Evolutionary conservation across 1,140 invertebrate genomes (phyloP).

Genomic region (Delia radicum): DNA sequence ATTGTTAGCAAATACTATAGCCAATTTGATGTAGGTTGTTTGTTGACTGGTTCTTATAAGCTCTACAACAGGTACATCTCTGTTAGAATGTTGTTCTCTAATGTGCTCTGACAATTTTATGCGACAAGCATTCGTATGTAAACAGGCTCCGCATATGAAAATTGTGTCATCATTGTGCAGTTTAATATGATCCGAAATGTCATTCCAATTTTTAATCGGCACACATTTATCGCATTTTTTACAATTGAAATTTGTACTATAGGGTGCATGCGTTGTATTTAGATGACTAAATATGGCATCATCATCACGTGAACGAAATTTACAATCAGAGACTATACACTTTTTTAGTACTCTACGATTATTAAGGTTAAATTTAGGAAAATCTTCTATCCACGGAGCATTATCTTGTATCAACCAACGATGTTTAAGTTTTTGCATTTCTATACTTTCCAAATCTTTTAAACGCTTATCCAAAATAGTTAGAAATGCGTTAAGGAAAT

Average conservation of each 20-base stretch:
- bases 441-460: not conserved
- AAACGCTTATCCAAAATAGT: not conserved
- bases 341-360: not conserved
- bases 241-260: not conserved
- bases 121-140: not conserved
- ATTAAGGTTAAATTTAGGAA: not conserved
- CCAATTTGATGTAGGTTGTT: not conserved
- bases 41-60: not conserved
- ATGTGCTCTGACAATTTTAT: not conserved
- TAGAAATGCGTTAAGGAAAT: not conserved
- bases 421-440: not conserved
- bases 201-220: not conserved
- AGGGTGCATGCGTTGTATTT: not conserved
- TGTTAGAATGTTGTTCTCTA: not conserved
- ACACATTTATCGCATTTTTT: not conserved
- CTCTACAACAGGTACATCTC: not conserved
- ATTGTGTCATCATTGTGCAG: not conserved
- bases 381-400: not conserved
- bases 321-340: not conserved
- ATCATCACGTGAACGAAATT: not conserved
- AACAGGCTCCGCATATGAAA: not conserved
- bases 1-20: not conserved
- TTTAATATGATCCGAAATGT: not conserved
- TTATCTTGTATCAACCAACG: not conserved
- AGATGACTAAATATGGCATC: not conserved